Percentiles rank a stretch among this genome's conserved stretches.
Evolutionary conservation across 2,888 invertebrate species (phyloP).

Genomic region (Cactoblastis cactorum): DNA sequence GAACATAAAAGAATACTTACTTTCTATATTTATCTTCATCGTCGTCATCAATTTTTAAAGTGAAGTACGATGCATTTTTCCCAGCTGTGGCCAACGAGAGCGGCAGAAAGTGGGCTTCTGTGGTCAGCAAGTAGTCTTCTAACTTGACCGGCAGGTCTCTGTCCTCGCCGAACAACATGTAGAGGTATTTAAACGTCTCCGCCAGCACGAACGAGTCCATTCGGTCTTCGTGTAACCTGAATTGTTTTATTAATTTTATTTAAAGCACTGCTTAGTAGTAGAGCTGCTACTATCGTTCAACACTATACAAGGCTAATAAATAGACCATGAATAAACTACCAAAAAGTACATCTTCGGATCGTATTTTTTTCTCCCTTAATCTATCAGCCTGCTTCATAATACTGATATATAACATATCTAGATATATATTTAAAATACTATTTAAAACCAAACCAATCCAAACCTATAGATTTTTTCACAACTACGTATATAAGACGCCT

Average conservation of each 20-base stretch:
- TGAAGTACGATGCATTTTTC: slow-evolving; percentile 68
- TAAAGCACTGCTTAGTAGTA: too few relatives aligned
- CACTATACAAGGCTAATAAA: too few relatives aligned
- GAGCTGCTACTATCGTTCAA: too few relatives aligned
- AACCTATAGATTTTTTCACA: too few relatives aligned
- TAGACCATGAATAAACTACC: too few relatives aligned
- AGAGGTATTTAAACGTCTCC: slow-evolving; percentile 98
- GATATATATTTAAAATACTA: too few relatives aligned
- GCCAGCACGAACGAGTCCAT: slow-evolving; percentile 99
- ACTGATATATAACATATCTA: too few relatives aligned
- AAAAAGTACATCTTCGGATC: too few relatives aligned
- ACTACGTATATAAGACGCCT: too few relatives aligned
- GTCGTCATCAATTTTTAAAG: slow-evolving; percentile 68
- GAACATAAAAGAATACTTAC: slow-evolving; percentile 37
- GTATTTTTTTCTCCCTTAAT: too few relatives aligned
- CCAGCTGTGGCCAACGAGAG: slow-evolving; percentile 86
- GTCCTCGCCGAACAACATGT: slow-evolving; percentile 92
- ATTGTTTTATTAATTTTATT: neutral
- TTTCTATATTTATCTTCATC: slow-evolving; percentile 64
- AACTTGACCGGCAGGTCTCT: slow-evolving; percentile 89
- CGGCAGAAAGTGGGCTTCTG: slow-evolving; percentile 97
- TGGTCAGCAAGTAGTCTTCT: slow-evolving; percentile 93
- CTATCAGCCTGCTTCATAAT: too few relatives aligned
- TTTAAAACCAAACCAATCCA: too few relatives aligned
- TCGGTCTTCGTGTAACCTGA: slow-evolving; percentile 92